Base-by-base conservation (phyloP, 2,797 vertebrate genomes). In the Oreortyx pictus region DNA sequence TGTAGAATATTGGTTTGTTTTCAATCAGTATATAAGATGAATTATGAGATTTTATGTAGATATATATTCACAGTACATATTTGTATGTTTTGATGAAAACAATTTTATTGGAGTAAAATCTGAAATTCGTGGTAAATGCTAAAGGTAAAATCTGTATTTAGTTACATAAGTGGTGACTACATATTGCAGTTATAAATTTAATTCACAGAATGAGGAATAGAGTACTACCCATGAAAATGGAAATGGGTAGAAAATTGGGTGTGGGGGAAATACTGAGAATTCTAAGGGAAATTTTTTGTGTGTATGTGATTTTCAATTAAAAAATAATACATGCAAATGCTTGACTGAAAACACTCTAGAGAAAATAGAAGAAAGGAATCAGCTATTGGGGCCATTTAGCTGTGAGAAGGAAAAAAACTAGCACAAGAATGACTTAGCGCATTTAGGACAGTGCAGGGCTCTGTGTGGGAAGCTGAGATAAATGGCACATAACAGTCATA, bases 391-490 rank as follows among this genome's bases (percentile, higher is more conserved):
- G 18, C 44, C 50, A 70, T 86, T 82, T 86, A 91, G 20, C 67
- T 86, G 54, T 79, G 54, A 95, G 61, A 87, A 93, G 54, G 62
- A 74, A 92, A 80, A 56, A 85, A 84, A 52, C 46, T 67, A 91
- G 88, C 44, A 49, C 46, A 92, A 61, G 54, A 94, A 94, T 33
- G 24, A 75, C 80, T 92, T 80, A 70, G 50, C 79, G 92, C 25
- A 84, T 94, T 94, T 89, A 92, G 73, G 71, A 41, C 72, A 89
- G 37, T 62, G 74, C 39, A 78, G 78, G 82, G 13, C 22, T 85
- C 61, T 95, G 88, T 78, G 88, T 91, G 93, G 91, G 82, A 92
- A 93, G 89, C 23, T 88, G 70, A 94, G 85, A 89, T 78, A 94
- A 88, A 92, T 90, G 78, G 77, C 65, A 90, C 27, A 87, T 80